A percentile compares a stretch with the other conserved stretches of the same genome.
Conservation (phyloP, 1,140 invertebrate species). For the Drosophila eugracilis region DNA sequence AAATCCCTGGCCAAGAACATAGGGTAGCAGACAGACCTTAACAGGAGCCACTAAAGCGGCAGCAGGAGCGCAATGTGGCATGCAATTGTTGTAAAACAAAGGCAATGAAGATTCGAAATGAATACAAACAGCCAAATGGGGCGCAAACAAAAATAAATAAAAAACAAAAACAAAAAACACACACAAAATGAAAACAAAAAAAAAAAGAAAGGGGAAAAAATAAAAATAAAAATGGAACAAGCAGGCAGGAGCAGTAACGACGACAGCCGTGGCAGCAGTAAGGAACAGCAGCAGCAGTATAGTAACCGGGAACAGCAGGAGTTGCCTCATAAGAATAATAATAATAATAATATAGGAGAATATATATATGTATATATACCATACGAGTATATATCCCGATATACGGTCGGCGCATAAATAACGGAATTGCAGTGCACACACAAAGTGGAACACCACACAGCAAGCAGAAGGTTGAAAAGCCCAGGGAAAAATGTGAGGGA, state of each 20-base stretch:
- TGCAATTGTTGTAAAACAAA: conserved; percentile 82
- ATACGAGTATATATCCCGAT: conserved; percentile 34
- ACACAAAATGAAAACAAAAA: conserved; percentile 2
- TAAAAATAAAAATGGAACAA: conserved; percentile 38
- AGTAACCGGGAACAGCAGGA: conserved; percentile 42
- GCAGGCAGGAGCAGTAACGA: conserved; percentile 25
- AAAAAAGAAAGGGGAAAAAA: conserved; percentile 26
- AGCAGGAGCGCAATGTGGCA: conserved; percentile 49
- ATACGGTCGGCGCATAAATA: conserved; percentile 49
- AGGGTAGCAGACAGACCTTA: conserved; percentile 25
- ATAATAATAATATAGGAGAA: conserved; percentile 30
- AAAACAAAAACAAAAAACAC: conserved; percentile 24
- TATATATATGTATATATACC: conserved; percentile 19
- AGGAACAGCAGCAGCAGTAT: conserved; percentile 41
- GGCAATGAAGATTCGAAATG: conserved; percentile 73
- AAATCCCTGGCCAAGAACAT: not conserved
- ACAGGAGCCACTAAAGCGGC: conserved; percentile 5
- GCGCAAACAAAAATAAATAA: conserved; percentile 42
- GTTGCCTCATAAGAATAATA: conserved; percentile 63
- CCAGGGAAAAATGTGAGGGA: not conserved
- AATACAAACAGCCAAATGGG: conserved; percentile 63
- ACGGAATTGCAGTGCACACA: conserved; percentile 49
- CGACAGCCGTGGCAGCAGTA: conserved; percentile 41
- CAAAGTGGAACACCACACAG: conserved; percentile 38
- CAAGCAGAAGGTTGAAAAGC: conserved; percentile 20